These are phyloP conservation scores for Coenobita brevimanus DNA, from an alignment of 1,140 invertebrate species.

Conservation along the genomic window DNA sequence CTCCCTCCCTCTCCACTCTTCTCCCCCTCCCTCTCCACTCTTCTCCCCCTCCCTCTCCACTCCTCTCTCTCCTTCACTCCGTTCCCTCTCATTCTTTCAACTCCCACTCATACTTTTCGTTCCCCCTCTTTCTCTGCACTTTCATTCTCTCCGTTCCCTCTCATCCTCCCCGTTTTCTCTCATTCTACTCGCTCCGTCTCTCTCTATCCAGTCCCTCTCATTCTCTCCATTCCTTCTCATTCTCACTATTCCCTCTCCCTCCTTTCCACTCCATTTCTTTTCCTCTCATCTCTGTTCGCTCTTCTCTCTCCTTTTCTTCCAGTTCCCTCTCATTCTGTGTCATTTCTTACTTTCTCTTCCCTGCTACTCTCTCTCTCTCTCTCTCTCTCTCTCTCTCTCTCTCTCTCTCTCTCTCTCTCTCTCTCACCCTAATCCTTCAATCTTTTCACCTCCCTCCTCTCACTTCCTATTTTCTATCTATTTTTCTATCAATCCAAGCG, in stretches of 20 bases:
- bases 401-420: neutral
- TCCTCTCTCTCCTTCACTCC: neutral
- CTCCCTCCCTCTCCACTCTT: neutral
- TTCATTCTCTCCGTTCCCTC: no score
- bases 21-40: neutral
- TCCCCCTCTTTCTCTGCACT: neutral
- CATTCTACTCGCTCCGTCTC: neutral
- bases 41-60: neutral
- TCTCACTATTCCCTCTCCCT: neutral
- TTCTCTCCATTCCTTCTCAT: neutral
- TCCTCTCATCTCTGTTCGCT: neutral
- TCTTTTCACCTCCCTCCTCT: neutral
- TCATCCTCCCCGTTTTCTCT: no score
- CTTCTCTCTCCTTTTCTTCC: conserved; percentile 11
- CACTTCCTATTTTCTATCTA: neutral
- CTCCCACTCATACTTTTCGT: no score
- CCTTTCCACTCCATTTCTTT: neutral
- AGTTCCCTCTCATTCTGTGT: conserved; percentile 24
- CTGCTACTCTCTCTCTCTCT: conserved; percentile 18
- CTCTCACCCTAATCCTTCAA: neutral
- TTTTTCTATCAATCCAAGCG: no score
- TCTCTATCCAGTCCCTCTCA: neutral
- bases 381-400: conserved; percentile 18
- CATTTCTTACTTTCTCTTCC: neutral
- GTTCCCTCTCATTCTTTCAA: neutral